phyloP scores from a whole-genome alignment of 2,888 invertebrate species.

The Doris montereyensis region DNA sequence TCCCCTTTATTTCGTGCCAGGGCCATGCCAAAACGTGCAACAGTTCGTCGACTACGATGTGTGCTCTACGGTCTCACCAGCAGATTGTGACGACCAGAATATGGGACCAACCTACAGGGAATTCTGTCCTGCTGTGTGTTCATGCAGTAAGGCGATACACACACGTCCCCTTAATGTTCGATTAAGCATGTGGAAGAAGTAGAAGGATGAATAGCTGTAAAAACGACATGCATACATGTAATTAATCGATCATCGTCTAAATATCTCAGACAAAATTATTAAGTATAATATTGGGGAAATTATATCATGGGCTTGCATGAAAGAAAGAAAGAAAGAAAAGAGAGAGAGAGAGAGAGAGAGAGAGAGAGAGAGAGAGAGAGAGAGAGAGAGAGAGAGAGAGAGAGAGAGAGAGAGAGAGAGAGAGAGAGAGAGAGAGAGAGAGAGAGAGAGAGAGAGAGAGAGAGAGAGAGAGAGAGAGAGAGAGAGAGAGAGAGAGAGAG shows the following conservation, averaged over 20 bases:
- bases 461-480: background rate
- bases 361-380: slow-evolving; percentile 14
- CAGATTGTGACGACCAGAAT: background rate
- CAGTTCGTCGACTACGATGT: slow-evolving; percentile 4
- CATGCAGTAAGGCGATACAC: too few relatives aligned
- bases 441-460: slow-evolving; percentile 21
- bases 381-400: slow-evolving; percentile 16
- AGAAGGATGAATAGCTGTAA: too few relatives aligned
- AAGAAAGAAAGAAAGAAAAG: slow-evolving; percentile 6
- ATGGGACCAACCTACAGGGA: background rate
- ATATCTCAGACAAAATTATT: too few relatives aligned
- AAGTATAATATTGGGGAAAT: too few relatives aligned
- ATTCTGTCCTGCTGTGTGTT: slow-evolving; percentile 10
- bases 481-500: background rate
- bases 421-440: slow-evolving; percentile 8
- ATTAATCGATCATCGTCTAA: too few relatives aligned
- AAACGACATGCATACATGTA: too few relatives aligned
- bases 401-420: slow-evolving; percentile 4
- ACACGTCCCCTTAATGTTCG: too few relatives aligned
- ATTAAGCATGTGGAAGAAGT: too few relatives aligned
- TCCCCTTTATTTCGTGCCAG: too few relatives aligned
- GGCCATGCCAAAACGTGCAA: slow-evolving; percentile 3
- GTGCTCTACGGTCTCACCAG: background rate
- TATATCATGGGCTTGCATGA: too few relatives aligned
- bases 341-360: slow-evolving; percentile 15